phyloP scores from a whole-genome alignment of 2,797 vertebrate species.

The Gymnodraco acuticeps region DNA sequence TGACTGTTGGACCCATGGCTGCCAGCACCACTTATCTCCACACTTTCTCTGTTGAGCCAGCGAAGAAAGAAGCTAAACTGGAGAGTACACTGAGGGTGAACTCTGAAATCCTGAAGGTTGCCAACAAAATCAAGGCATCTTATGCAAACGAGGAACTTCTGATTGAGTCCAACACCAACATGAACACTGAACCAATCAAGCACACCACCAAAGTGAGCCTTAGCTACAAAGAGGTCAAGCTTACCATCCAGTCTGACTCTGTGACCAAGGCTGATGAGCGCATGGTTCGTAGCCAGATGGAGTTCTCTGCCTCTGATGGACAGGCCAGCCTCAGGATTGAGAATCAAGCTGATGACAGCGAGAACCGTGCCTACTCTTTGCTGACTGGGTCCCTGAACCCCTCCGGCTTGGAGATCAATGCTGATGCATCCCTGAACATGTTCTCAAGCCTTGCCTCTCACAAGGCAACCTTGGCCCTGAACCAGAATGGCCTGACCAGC shows the following conservation, averaged over 20 bases:
- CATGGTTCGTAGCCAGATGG: conserved; percentile 85
- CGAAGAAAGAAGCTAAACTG: conserved; percentile 77
- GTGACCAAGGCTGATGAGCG: conserved; percentile 83
- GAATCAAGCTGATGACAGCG: conserved; percentile 85
- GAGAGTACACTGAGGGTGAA: conserved; percentile 87
- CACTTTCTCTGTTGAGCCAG: conserved; percentile 79
- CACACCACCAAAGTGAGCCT: conserved; percentile 86
- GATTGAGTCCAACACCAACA: conserved; percentile 85
- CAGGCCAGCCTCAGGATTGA: conserved; percentile 86
- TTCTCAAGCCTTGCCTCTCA: conserved; percentile 87
- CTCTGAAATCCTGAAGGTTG: conserved; percentile 85
- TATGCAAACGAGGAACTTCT: conserved; percentile 79
- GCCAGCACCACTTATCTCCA: conserved; percentile 83
- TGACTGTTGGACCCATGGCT: conserved; percentile 82
- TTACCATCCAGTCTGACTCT: conserved; percentile 88
- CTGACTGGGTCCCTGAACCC: conserved; percentile 88
- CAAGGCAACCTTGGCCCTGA: conserved; percentile 88
- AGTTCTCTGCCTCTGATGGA: conserved; percentile 82
- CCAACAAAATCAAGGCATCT: conserved; percentile 85
- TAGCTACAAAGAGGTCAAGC: conserved; percentile 85
- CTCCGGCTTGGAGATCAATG: conserved; percentile 89
- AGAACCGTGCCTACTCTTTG: conserved; percentile 83
- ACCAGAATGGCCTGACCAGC: conserved; percentile 86
- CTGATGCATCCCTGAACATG: conserved; percentile 86
- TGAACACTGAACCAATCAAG: conserved; percentile 84